phyloP scores from a whole-genome alignment of 2,888 invertebrate genomes.

The Andrena hattorfiana region DNA sequence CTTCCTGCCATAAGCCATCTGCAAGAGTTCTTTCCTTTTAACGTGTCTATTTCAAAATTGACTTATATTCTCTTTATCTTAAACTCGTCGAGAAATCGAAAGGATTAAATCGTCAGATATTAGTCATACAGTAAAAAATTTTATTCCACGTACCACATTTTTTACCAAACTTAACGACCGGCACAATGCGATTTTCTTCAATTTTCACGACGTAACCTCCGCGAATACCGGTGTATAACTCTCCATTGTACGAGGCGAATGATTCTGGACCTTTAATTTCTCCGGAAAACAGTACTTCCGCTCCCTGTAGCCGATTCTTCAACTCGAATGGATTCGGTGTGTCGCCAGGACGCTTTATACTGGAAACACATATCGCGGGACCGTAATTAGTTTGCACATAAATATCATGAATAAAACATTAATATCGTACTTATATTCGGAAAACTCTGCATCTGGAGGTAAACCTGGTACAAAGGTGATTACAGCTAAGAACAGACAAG shows the following conservation, averaged over 20 bases:
- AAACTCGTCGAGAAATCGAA: not conserved
- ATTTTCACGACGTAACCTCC: constrained; percentile 93
- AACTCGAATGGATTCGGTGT: constrained; percentile 88
- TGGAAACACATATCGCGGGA: constrained; percentile 73
- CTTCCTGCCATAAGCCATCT: constrained; percentile 91
- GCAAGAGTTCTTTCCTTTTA: constrained; percentile 31
- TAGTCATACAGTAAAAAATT: too few relatives aligned
- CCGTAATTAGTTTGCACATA: not conserved
- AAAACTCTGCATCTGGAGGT: constrained; percentile 90
- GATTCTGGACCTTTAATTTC: constrained; percentile 93
- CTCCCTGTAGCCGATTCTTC: constrained; percentile 89
- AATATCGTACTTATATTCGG: constrained; percentile 87
- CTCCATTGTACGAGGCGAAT: constrained; percentile 90
- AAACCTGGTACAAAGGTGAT: constrained; percentile 90
- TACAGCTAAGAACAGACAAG: constrained; percentile 86
- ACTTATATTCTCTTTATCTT: not conserved
- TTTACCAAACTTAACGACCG: constrained; percentile 91
- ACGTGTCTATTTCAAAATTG: not conserved
- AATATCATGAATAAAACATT: not conserved
- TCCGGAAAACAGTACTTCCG: constrained; percentile 89
- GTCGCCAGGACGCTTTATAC: constrained; percentile 85
- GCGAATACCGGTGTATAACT: constrained; percentile 92
- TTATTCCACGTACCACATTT: constrained; percentile 88
- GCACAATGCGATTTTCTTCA: constrained; percentile 89
- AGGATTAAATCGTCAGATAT: not conserved